Percentiles rank a stretch among this genome's conserved stretches.
Conservation (phyloP, 2,888 invertebrate genomes). For the Aquatica leii region DNA sequence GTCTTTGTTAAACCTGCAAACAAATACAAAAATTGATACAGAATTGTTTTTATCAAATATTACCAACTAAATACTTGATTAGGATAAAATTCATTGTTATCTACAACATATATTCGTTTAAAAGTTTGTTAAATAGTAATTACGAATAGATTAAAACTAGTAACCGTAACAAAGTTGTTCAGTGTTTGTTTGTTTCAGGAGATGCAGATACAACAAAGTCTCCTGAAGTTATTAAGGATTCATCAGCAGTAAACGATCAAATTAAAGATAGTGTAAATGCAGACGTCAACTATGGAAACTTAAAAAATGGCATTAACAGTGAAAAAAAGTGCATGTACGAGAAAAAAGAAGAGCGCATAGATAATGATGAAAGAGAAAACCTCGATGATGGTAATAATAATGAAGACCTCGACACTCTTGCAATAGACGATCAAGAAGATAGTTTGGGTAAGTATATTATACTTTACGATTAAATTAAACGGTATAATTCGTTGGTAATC, state of each 20-base stretch:
- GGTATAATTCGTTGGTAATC: constrained; percentile 22
- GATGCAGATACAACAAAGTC: constrained; percentile 25
- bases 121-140: too few relatives aligned
- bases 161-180: too few relatives aligned
- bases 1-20: too few relatives aligned
- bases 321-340: constrained; percentile 34
- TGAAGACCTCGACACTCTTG: constrained; percentile 13
- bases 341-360: constrained; percentile 31
- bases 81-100: too few relatives aligned
- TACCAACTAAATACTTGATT: too few relatives aligned
- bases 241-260: background rate
- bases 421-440: constrained; percentile 32
- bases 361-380: constrained; percentile 38
- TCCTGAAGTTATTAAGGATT: constrained; percentile 17
- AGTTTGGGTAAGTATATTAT: constrained; percentile 31
- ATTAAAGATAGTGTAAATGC: background rate
- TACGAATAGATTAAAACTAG: too few relatives aligned
- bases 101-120: too few relatives aligned
- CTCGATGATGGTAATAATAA: constrained; percentile 41
- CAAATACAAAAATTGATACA: too few relatives aligned
- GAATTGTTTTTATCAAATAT: too few relatives aligned
- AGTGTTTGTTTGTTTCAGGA: too few relatives aligned
- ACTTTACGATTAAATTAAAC: constrained; percentile 18
- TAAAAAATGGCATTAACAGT: constrained; percentile 29
- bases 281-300: background rate